phyloP scores from a whole-genome alignment of 2,888 invertebrate species.

The Argyra leucocephala region DNA sequence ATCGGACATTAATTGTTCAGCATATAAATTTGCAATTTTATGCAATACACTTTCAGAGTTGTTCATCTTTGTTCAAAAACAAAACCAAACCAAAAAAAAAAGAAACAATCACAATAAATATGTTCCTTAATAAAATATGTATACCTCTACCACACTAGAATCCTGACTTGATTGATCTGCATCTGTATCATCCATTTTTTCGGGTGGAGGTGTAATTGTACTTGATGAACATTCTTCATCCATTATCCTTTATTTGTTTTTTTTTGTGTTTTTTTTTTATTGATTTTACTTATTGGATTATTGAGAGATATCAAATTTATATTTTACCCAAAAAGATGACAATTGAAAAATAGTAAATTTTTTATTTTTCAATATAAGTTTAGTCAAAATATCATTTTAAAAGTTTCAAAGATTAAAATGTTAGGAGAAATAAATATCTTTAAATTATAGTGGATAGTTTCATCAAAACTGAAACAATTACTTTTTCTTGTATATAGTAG shows the following conservation, averaged over 20 bases:
- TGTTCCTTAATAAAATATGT: constrained; percentile 16
- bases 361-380: not conserved
- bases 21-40: constrained; percentile 74
- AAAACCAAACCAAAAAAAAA: not conserved
- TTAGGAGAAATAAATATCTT: too few relatives aligned
- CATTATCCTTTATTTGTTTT: constrained; percentile 29
- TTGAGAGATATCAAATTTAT: too few relatives aligned
- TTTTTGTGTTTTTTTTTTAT: constrained; percentile 29
- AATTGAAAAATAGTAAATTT: not conserved
- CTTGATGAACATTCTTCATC: constrained; percentile 31
- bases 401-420: too few relatives aligned
- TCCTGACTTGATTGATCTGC: constrained; percentile 28
- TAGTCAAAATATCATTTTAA: not conserved
- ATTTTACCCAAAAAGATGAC: not conserved
- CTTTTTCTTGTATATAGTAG: not conserved
- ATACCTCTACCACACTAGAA: constrained; percentile 27
- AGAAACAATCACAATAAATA: not conserved
- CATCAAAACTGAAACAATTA: not conserved
- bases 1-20: constrained; percentile 82
- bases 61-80: constrained; percentile 56
- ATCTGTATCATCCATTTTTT: constrained; percentile 22
- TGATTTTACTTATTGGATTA: constrained; percentile 16
- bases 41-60: constrained; percentile 72
- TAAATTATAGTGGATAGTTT: not conserved
- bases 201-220: constrained; percentile 16